phyloP scores from a whole-genome alignment of 2,797 vertebrate species.

The Phataginus tricuspis region DNA sequence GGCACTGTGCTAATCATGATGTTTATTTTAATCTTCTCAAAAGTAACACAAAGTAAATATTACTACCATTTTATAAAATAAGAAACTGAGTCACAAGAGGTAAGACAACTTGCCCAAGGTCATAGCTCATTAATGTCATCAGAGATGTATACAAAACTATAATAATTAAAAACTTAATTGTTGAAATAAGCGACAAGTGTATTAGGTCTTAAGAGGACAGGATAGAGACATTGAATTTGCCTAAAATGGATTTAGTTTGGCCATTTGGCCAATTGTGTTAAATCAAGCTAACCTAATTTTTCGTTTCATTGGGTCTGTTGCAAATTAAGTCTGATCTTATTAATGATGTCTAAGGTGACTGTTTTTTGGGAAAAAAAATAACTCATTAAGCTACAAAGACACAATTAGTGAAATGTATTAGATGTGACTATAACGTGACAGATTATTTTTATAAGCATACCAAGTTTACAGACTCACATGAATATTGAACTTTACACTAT shows the following conservation, averaged over 20 bases:
- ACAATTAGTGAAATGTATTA: slow-evolving; percentile 72
- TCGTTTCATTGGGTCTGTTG: slow-evolving; percentile 72
- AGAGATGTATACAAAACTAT: neutral
- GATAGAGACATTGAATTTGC: neutral
- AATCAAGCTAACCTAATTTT: slow-evolving; percentile 71
- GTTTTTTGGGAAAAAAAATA: slow-evolving; percentile 48
- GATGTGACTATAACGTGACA: slow-evolving; percentile 69
- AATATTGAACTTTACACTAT: slow-evolving; percentile 57
- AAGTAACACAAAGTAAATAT: neutral
- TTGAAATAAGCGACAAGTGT: neutral
- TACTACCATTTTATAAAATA: neutral
- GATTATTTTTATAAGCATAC: slow-evolving; percentile 70
- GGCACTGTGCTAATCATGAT: neutral
- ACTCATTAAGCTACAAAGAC: slow-evolving; percentile 73
- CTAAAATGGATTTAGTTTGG: slow-evolving; percentile 31
- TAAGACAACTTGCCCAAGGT: neutral
- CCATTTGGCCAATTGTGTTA: slow-evolving; percentile 57
- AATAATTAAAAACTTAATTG: slow-evolving; percentile 19
- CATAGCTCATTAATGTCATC: neutral
- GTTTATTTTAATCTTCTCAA: neutral
- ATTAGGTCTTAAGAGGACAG: neutral
- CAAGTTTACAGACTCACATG: slow-evolving; percentile 51
- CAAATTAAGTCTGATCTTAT: slow-evolving; percentile 76
- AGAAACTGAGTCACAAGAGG: slow-evolving; percentile 6
- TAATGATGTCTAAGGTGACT: slow-evolving; percentile 71